phyloP scores from a whole-genome alignment of 1,140 invertebrate species.

The Drosophila melanogaster region Release_6_plus_ISO1_MT NC_004354.4:492501-493000 shows the following conservation, averaged over 20 bases:
- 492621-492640: slow-evolving; percentile 48
- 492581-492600: slow-evolving; percentile 87
- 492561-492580: slow-evolving; percentile 98
- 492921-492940: slow-evolving; percentile 35
- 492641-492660: neutral
- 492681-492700: no score
- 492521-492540: slow-evolving; percentile 96
- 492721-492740: neutral
- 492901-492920: slow-evolving; percentile 32
- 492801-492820: slow-evolving; percentile 7
- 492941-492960: slow-evolving; percentile 47
- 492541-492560: slow-evolving; percentile 96
- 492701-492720: no score
- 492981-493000: slow-evolving; percentile 9
- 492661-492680: no score
- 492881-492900: slow-evolving; percentile 60
- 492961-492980: slow-evolving; percentile 47
- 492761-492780: slow-evolving; percentile 33
- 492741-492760: slow-evolving; percentile 16
- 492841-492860: slow-evolving; percentile 20
- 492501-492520: slow-evolving; percentile 97
- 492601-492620: slow-evolving; percentile 62
- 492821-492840: slow-evolving; percentile 24
- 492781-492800: slow-evolving; percentile 33
- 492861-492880: neutral